Evolutionary conservation across 2,888 invertebrate genomes (phyloP).

Genomic region (Ophion slaviceki): DNA sequence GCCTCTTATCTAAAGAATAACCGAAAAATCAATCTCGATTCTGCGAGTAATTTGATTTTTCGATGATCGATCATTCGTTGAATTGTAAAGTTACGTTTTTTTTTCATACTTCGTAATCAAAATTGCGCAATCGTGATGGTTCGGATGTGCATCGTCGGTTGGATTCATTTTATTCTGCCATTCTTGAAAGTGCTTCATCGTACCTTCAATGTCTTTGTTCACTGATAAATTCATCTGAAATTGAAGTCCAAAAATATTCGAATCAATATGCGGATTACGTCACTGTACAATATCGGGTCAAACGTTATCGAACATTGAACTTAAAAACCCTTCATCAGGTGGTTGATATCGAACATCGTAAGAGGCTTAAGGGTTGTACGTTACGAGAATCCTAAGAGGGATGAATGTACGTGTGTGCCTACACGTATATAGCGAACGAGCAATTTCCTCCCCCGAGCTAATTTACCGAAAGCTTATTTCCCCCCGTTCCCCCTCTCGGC

Average conservation of each 20-base stretch:
- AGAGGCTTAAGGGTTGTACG: slow-evolving; percentile 52
- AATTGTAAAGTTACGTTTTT: neutral
- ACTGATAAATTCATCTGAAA: slow-evolving; percentile 80
- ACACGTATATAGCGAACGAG: slow-evolving; percentile 16
- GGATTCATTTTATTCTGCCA: slow-evolving; percentile 86
- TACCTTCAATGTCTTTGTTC: slow-evolving; percentile 84
- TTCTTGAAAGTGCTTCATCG: slow-evolving; percentile 85
- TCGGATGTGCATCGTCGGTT: slow-evolving; percentile 84
- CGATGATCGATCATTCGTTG: neutral
- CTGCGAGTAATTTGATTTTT: neutral
- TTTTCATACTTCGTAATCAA: slow-evolving; percentile 84
- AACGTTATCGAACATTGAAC: slow-evolving; percentile 25
- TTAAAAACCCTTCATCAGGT: slow-evolving; percentile 31
- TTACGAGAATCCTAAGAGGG: slow-evolving; percentile 39
- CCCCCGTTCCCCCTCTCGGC: neutral
- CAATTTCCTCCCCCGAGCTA: slow-evolving; percentile 53
- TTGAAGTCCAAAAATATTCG: neutral
- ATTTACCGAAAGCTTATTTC: slow-evolving; percentile 46
- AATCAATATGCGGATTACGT: slow-evolving; percentile 14
- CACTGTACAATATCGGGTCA: slow-evolving; percentile 4
- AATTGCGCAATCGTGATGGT: slow-evolving; percentile 86
- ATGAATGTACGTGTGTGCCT: slow-evolving; percentile 1
- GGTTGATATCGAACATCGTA: slow-evolving; percentile 50
- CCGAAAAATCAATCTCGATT: neutral
- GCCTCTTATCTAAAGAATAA: too few species aligned